Evolutionary conservation across 2,797 vertebrate species (phyloP), one percentile per base, ranked within the genome.

Genomic region (Darevskia mixta): DNA sequence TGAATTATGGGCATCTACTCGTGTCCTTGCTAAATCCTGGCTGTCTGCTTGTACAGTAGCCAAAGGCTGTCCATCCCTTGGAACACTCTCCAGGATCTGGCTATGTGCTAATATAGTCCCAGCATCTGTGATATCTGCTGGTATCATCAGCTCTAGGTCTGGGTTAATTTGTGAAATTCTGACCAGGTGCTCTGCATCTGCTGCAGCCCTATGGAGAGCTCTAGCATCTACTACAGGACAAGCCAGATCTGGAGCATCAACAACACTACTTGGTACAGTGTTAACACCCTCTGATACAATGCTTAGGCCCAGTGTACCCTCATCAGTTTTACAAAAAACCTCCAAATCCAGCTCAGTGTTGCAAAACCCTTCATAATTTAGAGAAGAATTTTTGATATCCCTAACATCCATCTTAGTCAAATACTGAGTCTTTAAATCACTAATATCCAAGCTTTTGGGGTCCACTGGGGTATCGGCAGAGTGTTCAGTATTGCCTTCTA

Each of bases 341-440:
- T 87, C 86, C 32, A 84, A 86, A 88, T 49, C 6, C 32, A 90
- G 67, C 29, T 91, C 85, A 82, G 79, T 67, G 82, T 87, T 92
- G 82, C 79, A 87, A 25, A 84, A 91, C 55, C 83, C 80, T 88
- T 86, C 79, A 49, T 9, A 73, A 86, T 89, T 76, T 83, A 25
- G 20, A 15, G n/a, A 72, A 55, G 35, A 5, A 4, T 18, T n/a
- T 61, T 75, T 77, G 69, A 38, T 4, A 13, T 43, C 29, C 18
- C 2, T 55, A 58, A 38, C 38, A 32, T 77, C 72, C 23, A 29
- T 67, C 66, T 69, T 32, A 1, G 15, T 41, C 13, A 41, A 58
- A 43, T 41, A 76, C 17, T 35, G 41, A 66, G 67, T 8, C 41
- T 29, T 80, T 23, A 66, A 75, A 1, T 79, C 29, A 0, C 58